Conservation (phyloP, 2,797 vertebrate species). For the Sebastes minor region DNA sequence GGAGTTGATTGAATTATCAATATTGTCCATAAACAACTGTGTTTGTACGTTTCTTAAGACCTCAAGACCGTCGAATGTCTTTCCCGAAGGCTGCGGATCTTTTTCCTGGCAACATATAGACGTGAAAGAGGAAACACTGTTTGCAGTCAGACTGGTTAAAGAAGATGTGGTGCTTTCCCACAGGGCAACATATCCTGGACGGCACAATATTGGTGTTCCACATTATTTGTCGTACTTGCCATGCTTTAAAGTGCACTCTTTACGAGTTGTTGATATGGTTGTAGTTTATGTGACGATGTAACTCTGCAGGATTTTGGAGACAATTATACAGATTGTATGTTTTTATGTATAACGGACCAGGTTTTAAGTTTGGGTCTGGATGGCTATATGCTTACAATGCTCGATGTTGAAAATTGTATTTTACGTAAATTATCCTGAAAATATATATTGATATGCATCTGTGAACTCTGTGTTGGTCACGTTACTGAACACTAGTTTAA, state of each 20-base stretch:
- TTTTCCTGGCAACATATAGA: constrained; percentile 6
- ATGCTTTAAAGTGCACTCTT: constrained; percentile 69
- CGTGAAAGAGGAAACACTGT: constrained; percentile 4
- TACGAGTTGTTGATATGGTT: constrained; percentile 40
- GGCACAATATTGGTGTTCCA: constrained; percentile 40
- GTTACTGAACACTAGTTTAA: not conserved
- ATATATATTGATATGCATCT: constrained; percentile 71
- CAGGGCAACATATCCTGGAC: constrained; percentile 38
- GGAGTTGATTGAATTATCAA: constrained; percentile 27
- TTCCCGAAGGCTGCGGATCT: constrained; percentile 15
- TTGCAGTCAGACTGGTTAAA: constrained; percentile 21
- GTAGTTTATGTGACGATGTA: constrained; percentile 53
- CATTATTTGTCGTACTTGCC: constrained; percentile 55
- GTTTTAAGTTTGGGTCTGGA: constrained; percentile 53
- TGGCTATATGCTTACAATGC: constrained; percentile 61
- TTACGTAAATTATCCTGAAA: constrained; percentile 74
- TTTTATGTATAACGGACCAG: constrained; percentile 57
- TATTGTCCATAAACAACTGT: constrained; percentile 34
- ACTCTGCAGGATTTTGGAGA: constrained; percentile 33
- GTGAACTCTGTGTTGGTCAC: constrained; percentile 17
- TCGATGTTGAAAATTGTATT: constrained; percentile 75
- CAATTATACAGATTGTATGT: constrained; percentile 48
- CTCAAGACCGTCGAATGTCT: constrained; percentile 72
- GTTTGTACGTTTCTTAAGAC: constrained; percentile 56
- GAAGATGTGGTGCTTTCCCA: constrained; percentile 19